Evolutionary conservation across 35 echinoderm and acorn worm species (phyloP), one percentile per base, ranked within the genome.

Genomic region (Diadema setosum): DNA sequence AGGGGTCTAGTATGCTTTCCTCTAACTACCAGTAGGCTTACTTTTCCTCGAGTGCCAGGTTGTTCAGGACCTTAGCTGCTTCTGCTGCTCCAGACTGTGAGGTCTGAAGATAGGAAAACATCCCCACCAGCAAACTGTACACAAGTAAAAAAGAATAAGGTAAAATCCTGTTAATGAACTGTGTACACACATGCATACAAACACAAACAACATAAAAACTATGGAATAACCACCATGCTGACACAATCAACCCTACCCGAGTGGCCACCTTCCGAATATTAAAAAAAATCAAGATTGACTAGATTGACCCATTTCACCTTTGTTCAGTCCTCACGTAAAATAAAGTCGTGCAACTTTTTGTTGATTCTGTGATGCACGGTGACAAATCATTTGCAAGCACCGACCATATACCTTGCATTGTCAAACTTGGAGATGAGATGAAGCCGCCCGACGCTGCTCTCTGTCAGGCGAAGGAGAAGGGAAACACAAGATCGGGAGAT

Each of bases 391-490:
- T n/a, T n/a, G n/a, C n/a, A n/a, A n/a, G n/a, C n/a, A n/a, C n/a
- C 16, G 29, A 9, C 14, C 75, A 81, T 25, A 44, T 36, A 84
- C 88, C 88, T 84, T 26, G 58, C 63, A 56, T 57, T 91, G 56
- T 95, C 93, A 87, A 95, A 87, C 24, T 59, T 81, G 17, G 83
- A 52, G 32, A 95, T 81, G 39, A 91, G 87, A 40, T 27, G 48
- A 83, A n/a, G 49, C 59, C 89, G 33, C 4, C 83, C 88, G 5
- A 83, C 31, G 21, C 76, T 42, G 16, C 35, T 90, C 50, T 87
- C 82, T n/a, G 93, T 91, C 3, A 95, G 80, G 50, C 86, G 65
- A 0, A 95, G 75, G 34, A 95, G 61, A 33, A 95, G 89, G 24
- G 31, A 36, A 2, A 91, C 57, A 80, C 88, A 90, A 5, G 57